A percentile compares a stretch with the other conserved stretches of the same genome.
Conservation (phyloP, 2,888 invertebrate genomes). For the Agonopterix alstromeriana region DNA sequence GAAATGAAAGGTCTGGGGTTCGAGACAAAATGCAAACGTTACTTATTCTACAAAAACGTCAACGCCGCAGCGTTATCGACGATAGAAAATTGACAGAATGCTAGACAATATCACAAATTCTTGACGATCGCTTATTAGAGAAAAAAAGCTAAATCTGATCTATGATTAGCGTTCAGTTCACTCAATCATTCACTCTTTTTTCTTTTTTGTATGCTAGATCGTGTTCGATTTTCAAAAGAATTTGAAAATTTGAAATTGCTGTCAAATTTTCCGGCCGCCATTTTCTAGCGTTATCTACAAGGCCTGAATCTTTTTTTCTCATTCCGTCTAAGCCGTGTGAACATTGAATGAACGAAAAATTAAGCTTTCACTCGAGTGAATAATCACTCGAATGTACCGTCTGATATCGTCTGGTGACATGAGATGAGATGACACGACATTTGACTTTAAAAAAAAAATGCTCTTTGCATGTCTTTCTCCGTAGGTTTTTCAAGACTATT, state of each 20-base stretch:
- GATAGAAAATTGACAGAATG: too few relatives aligned
- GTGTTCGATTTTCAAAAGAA: slow-evolving; percentile 5
- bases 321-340: slow-evolving; percentile 7
- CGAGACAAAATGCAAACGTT: slow-evolving; percentile 16
- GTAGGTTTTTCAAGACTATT: too few relatives aligned
- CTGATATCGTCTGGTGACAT: slow-evolving; percentile 1
- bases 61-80: too few relatives aligned
- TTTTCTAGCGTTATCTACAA: slow-evolving; percentile 4
- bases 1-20: slow-evolving; percentile 16
- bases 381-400: slow-evolving; percentile 2
- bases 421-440: too few relatives aligned
- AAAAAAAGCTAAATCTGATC: too few relatives aligned
- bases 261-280: slow-evolving; percentile 3
- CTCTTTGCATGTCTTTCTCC: too few relatives aligned
- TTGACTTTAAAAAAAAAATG: too few relatives aligned
- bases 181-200: too few relatives aligned
- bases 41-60: too few relatives aligned
- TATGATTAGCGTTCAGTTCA: too few relatives aligned
- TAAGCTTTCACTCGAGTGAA: slow-evolving; percentile 6
- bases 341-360: slow-evolving; percentile 8
- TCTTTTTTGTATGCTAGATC: slow-evolving; percentile 16
- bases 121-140: too few relatives aligned
- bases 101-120: too few relatives aligned
- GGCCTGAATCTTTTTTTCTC: slow-evolving; percentile 1
- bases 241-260: not conserved